Evolutionary conservation across 2,888 invertebrate species (phyloP), one percentile per base, ranked within the genome.

Genomic region (Macrophya annulata): DNA sequence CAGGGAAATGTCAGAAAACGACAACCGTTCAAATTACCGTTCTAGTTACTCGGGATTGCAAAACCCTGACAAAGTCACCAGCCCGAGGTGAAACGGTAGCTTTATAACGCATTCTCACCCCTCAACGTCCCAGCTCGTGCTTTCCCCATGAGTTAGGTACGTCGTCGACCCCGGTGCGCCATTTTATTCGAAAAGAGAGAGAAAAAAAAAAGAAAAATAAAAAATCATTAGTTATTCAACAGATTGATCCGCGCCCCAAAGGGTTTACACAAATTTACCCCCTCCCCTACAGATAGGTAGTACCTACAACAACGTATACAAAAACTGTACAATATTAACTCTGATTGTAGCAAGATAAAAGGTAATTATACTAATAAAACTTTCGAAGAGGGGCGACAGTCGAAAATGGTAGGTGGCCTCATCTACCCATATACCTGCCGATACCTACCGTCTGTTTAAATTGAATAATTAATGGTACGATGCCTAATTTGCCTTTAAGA

Each of bases 391-490:
- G 77, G 77, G 77, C 37, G 77, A 77, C 77, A 77, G 25, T 31
- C 77, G 77, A 77, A 9, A 51, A 51, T 37, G 37, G 51, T 9
- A 12, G 31, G 37, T 31, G 51, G 55, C 31, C 40, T 17, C 62
- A 8, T 62, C 48, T 68, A 10, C 17, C 68, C 17, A 5, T 37
- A 15, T 31, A 31, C 62, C 68, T 68, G 68, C 37, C 21, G 3
- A 21, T 74, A 43, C 31, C 71, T 4, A 62, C 79, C 43, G 48
- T 25, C 40, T 12, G 85, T 31, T n/a, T 71, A 82, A 82, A 85
- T 85, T 82, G 81, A 82, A 85, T 85, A 85, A 85, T 85, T 85
- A 81, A 71, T 71, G 45, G 37, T 51, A 85, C 85, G 85, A 71
- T 82, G 40, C 31, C 85, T 85, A 82, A 82, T 82, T 85, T 37